phyloP scores from a whole-genome alignment of 2,888 invertebrate genomes.

The Thymelicus lineola region DNA sequence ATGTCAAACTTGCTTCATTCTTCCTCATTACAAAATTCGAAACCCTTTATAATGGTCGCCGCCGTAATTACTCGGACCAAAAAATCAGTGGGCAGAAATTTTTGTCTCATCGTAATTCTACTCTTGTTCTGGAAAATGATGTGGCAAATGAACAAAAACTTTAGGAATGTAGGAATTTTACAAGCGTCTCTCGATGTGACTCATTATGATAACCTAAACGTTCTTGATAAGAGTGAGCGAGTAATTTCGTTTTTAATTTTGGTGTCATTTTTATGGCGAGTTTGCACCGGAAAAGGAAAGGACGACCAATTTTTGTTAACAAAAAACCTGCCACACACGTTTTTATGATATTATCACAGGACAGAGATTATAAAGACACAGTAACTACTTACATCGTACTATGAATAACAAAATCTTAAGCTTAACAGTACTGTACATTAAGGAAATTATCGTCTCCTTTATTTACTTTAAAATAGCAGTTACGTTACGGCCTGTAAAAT shows the following conservation, averaged over 20 bases:
- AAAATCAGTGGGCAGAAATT: constrained; percentile 58
- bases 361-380: not conserved
- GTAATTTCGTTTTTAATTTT: constrained; percentile 13
- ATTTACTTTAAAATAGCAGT: constrained; percentile 9
- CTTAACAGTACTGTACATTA: not conserved
- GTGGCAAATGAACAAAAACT: constrained; percentile 49
- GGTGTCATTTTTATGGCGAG: constrained; percentile 9
- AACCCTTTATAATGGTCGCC: constrained; percentile 62
- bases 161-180: constrained; percentile 46
- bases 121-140: constrained; percentile 53
- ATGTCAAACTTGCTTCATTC: constrained; percentile 52
- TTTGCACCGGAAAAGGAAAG: constrained; percentile 11
- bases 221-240: constrained; percentile 26
- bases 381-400: not conserved
- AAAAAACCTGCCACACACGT: not conserved
- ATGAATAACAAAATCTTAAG: not conserved
- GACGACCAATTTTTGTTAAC: constrained; percentile 1
- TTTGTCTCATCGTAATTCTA: constrained; percentile 61
- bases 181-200: constrained; percentile 39
- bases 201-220: constrained; percentile 34
- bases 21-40: constrained; percentile 58
- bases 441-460: not conserved
- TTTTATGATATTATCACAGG: not conserved
- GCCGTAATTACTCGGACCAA: constrained; percentile 62
- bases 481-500: constrained; percentile 1